Evolutionary conservation across 2,888 invertebrate genomes (phyloP), one percentile per base, ranked within the genome.

Genomic region (Caenorhabditis sp.): DNA sequence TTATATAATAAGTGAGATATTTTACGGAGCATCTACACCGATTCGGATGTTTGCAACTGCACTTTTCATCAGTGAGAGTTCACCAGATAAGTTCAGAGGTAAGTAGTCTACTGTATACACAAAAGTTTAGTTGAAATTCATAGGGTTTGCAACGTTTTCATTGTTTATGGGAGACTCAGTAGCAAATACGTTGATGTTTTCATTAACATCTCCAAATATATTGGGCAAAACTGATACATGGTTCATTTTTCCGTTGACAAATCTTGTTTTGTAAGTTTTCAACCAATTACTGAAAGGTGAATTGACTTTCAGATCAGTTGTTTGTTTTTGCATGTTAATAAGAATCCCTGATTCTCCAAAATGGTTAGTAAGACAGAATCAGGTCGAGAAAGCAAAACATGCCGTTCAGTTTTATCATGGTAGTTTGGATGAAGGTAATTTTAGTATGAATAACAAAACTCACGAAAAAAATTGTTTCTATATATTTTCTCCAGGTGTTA

Each of bases 311-410:
- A 77, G 78, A 54, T 72, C 67, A 1, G n/a, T 65, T 25, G 23
- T 67, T 1, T 52, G 65, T 21, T 76, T 74, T 50, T 49, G 62
- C 7, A 27, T 68, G 49, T 58, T 70, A 0, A 31, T 43, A 1
- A 56, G 67, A 7, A 56, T 78, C 21, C 78, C 70, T 10, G 78
- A 78, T 8, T 78, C 78, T 38, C 78, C 78, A 10, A 73, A 73
- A 64, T 78, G 78, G 78, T 64, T 78, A 3, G 67, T 74, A 0
- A 50, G 66, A n/a, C 70, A 69, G 25, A 69, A 65, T 23, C 31
- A 61, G 54, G 50, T 65, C 38, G 73, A 73, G 26, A 73, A 76
- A 53, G 78, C 78, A 2, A 54, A 54, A 14, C 23, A 23, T 21
- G 25, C 78, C 0, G 62, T 73, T 14, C 52, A 50, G 4, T 76